These are phyloP conservation scores for Umimayanthus chanpuru DNA, from an alignment of 92 coral and sea anemone species.

Conservation along the genomic window DNA sequence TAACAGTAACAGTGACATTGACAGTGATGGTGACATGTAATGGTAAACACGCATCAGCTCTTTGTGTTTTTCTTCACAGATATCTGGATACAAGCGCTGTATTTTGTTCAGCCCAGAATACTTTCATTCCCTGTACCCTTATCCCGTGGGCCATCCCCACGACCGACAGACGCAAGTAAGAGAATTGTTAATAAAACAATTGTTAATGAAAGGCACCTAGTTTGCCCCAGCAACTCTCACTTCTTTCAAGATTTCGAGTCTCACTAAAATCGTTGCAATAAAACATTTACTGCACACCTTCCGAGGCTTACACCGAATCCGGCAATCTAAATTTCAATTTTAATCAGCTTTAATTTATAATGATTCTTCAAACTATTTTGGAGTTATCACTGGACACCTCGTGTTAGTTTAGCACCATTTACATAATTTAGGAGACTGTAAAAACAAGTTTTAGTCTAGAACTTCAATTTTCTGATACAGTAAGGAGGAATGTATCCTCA, in stretches of 20 bases:
- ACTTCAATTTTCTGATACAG: no score
- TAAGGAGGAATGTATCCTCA: background rate
- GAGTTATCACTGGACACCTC: no score
- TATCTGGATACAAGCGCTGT: conserved; percentile 82
- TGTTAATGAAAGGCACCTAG: background rate
- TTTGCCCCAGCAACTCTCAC: background rate
- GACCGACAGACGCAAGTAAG: conserved; percentile 94
- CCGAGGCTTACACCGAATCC: no score
- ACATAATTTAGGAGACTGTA: no score
- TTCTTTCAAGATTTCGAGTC: no score
- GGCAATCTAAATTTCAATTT: no score
- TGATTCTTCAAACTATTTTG: no score
- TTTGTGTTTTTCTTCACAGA: conserved; percentile 50
- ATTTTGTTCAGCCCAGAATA: conserved; percentile 89
- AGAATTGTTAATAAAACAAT: background rate
- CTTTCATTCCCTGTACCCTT: conserved; percentile 82
- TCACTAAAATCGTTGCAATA: no score
- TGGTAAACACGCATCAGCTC: background rate
- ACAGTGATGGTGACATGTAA: background rate
- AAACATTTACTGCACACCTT: no score
- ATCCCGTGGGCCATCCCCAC: conserved; percentile 94
- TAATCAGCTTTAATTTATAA: no score
- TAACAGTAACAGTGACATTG: background rate
- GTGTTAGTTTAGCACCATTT: no score
- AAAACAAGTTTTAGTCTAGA: background rate